Base-by-base conservation (phyloP, 2,797 vertebrate genomes). In the Antennarius maculatus region DNA sequence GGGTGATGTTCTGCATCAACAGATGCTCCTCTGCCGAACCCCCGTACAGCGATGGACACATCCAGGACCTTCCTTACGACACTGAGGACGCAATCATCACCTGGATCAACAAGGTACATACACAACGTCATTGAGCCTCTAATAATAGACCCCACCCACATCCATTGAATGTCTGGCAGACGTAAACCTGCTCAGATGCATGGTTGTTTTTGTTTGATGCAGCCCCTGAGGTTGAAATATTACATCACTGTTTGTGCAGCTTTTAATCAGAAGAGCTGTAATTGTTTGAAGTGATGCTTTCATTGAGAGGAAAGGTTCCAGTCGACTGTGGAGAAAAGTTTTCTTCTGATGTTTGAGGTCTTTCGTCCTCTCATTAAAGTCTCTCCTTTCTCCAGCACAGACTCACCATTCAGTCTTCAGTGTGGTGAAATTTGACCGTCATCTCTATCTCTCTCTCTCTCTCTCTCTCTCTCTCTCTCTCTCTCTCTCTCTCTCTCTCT, bases 51-150 rank as follows among this genome's bases (percentile, higher is more conserved):
- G 77, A 89, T 12, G 53, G 76, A 29, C 79, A 80, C 42, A 88
- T 95, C 54, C 89, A 95, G 18, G 97, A 97, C 56, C 89, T 98
- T 51, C 97, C 96, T 15, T 98, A 98, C 47, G 97, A 98, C 85
- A 95, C 96, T 0, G 97, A 99, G 89, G 97, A 98, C 52, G 97
- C 97, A 7, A 86, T 99, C 71, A 94, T 92, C 72, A 97, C 93
- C 74, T 99, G 97, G 97, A 97, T 98, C 84, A 99, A 97, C 77
- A 98, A 98, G 96, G 97, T 99, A 86, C 18, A 56, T 27, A 61
- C 55, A 48, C 48, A 59, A 8, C 56, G 53, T 52, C 51, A 55
- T 64, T 42, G 5, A 75, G 46, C 27, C 41, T 47, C 66, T 63
- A 42, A 12, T 27, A 52, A 47, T 27, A 14, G 37, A 1, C 0